Base-by-base conservation (phyloP, 2,797 vertebrate species). In the Notoglanidium macrostoma region DNA sequence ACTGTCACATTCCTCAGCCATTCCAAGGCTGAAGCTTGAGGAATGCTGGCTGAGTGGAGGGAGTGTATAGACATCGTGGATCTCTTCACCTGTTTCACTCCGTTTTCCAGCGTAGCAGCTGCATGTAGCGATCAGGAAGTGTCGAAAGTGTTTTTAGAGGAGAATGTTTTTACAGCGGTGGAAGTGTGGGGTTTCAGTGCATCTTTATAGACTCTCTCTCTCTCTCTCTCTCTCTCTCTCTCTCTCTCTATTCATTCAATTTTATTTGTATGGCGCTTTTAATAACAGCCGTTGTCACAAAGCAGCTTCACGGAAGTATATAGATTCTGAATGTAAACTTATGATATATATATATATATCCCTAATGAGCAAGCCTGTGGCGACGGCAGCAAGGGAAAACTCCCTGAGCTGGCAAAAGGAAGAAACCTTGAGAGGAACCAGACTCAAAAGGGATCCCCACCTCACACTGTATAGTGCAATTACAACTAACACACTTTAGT, bases 1-100 rank as follows among this genome's bases (percentile, higher is more conserved):
- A 72, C 74, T 72, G 54, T 49, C 74, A 63, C 67, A 79, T 87
- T 87, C 87, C 74, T 59, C 3, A 7, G 40, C 74, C 87, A 80
- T 84, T 87, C 87, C 87, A 80, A 72, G 74, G 40, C 63, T 35
- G 54, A 85, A 80, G 83, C 32, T 32, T 40, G 65, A 72, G 87
- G 82, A 72, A 79, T 46, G 35, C 79, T 79, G 74, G 74, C 82
- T 40, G 63, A 70, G 35, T 84, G 54, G 8, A 59, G 55, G 26
- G 51, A 10, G 63, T 46, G 85, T 70, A 76, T 32, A 85, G 77
- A 44, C 46, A 57, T 74, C 51, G 1, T 35, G 1, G 15, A 55
- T 9, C 77, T 70, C 67, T 72, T 88, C 87, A 88, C 87, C 87
- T 88, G 87, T 85, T 88, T 79, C 59, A 87, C 40, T 85, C 76